Conservation (phyloP, 2,888 invertebrate species). For the Ptychoptera albimana region DNA sequence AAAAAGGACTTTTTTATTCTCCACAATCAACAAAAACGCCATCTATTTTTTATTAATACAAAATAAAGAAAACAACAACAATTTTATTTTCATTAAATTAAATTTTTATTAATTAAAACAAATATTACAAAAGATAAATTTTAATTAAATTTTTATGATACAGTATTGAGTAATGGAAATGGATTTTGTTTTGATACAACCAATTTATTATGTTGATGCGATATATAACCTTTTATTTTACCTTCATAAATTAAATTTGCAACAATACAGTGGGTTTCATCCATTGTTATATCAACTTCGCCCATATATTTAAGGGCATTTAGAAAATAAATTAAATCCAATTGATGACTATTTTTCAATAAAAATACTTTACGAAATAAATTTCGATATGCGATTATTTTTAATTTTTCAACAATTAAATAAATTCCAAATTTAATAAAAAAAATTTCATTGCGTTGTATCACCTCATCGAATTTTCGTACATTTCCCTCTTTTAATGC, state of each 20-base stretch:
- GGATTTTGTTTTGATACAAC: slow-evolving; percentile 96
- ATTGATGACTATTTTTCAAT: slow-evolving; percentile 64
- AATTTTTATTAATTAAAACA: too few species aligned
- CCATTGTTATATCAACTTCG: slow-evolving; percentile 72
- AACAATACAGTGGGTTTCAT: slow-evolving; percentile 91
- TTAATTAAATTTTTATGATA: too few species aligned
- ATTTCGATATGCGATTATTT: slow-evolving; percentile 89
- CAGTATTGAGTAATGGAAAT: slow-evolving; percentile 63
- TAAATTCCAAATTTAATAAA: slow-evolving; percentile 96
- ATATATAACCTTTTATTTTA: slow-evolving; percentile 96
- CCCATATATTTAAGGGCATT: slow-evolving; percentile 68
- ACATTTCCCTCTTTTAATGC: slow-evolving; percentile 86
- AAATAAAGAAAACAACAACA: too few species aligned
- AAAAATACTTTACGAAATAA: slow-evolving; percentile 76
- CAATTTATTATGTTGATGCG: slow-evolving; percentile 89
- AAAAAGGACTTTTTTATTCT: too few species aligned
- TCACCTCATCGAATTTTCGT: slow-evolving; percentile 61
- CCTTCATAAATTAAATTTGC: slow-evolving; percentile 94
- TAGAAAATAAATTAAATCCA: slow-evolving; percentile 73
- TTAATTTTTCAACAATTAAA: slow-evolving; percentile 89
- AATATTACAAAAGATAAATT: too few species aligned
- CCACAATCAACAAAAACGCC: too few species aligned
- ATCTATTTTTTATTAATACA: too few species aligned
- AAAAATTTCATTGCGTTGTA: slow-evolving; percentile 76
- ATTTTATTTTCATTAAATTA: too few species aligned